Conservation (phyloP, 1,140 invertebrate species). For the Drosophila auraria region DNA sequence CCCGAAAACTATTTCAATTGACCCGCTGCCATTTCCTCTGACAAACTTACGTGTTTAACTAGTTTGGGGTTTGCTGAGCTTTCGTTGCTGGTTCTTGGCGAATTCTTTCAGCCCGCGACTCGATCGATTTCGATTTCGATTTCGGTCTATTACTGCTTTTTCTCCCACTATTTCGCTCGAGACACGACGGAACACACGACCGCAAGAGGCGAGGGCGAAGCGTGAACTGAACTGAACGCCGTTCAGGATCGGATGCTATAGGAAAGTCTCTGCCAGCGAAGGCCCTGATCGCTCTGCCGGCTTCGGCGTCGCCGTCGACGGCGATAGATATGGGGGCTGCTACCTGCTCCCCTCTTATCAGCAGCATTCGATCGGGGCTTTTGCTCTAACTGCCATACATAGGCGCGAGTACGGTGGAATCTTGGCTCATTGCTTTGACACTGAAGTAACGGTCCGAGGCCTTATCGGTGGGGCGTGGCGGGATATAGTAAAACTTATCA, state of each 20-base stretch:
- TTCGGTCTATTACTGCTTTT: neutral
- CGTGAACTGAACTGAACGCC: slow-evolving; percentile 72
- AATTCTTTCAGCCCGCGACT: slow-evolving; percentile 21
- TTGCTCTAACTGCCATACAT: slow-evolving; percentile 15
- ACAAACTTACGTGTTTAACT: slow-evolving; percentile 63
- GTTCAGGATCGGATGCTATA: slow-evolving; percentile 73
- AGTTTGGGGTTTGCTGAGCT: neutral
- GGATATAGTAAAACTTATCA: slow-evolving; percentile 18
- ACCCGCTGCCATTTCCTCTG: neutral
- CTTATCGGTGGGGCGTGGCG: slow-evolving; percentile 32
- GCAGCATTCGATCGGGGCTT: slow-evolving; percentile 36
- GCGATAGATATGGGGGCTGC: slow-evolving; percentile 22
- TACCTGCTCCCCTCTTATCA: slow-evolving; percentile 59
- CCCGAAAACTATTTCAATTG: slow-evolving; percentile 25
- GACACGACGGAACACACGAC: slow-evolving; percentile 62
- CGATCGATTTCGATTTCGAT: slow-evolving; percentile 22
- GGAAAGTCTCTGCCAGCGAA: slow-evolving; percentile 34
- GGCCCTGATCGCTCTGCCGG: slow-evolving; percentile 25
- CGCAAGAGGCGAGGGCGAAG: slow-evolving; percentile 72
- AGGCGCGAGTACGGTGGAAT: slow-evolving; percentile 7
- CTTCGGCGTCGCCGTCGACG: slow-evolving; percentile 18
- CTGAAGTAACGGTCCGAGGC: slow-evolving; percentile 13
- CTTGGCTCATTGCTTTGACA: slow-evolving; percentile 11
- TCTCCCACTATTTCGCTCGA: slow-evolving; percentile 21
- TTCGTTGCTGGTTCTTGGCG: neutral